Conservation (phyloP, 1,140 invertebrate genomes). For the Philopotamus ludificatus region DNA sequence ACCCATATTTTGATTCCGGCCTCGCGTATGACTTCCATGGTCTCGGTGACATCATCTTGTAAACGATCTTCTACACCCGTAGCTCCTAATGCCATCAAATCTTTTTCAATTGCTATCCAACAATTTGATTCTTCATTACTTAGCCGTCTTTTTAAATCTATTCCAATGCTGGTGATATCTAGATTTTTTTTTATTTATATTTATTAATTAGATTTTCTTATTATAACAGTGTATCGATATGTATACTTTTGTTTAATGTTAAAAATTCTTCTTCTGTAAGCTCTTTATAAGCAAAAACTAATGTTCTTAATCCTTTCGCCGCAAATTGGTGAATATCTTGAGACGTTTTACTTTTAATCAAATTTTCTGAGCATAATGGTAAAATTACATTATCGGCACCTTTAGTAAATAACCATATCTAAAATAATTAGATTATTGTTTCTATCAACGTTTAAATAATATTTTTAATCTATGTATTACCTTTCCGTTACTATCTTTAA, state of each 20-base stretch:
- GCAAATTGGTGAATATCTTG: constrained; percentile 91
- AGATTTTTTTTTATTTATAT: too few species aligned
- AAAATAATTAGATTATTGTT: too few species aligned
- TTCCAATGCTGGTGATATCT: constrained; percentile 21
- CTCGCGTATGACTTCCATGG: constrained; percentile 65
- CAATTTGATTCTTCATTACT: constrained; percentile 44
- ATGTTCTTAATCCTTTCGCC: constrained; percentile 79
- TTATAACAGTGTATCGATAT: too few species aligned
- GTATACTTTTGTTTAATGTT: constrained; percentile 44
- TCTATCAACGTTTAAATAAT: too few species aligned
- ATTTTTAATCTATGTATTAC: too few species aligned
- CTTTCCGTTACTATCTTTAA: constrained; percentile 72
- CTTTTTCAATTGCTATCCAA: constrained; percentile 57
- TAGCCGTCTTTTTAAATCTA: constrained; percentile 23
- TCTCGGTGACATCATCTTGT: constrained; percentile 77
- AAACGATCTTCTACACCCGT: constrained; percentile 83
- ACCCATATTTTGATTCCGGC: constrained; percentile 80
- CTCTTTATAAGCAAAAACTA: constrained; percentile 78
- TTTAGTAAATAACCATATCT: constrained; percentile 74
- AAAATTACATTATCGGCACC: constrained; percentile 78
- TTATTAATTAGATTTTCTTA: too few species aligned
- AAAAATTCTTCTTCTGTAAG: constrained; percentile 55
- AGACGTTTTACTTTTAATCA: constrained; percentile 69
- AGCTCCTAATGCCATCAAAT: constrained; percentile 71
- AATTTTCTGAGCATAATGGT: constrained; percentile 58